Conservation (phyloP, 2,888 invertebrate species). For the Tiliacea aurago region DNA sequence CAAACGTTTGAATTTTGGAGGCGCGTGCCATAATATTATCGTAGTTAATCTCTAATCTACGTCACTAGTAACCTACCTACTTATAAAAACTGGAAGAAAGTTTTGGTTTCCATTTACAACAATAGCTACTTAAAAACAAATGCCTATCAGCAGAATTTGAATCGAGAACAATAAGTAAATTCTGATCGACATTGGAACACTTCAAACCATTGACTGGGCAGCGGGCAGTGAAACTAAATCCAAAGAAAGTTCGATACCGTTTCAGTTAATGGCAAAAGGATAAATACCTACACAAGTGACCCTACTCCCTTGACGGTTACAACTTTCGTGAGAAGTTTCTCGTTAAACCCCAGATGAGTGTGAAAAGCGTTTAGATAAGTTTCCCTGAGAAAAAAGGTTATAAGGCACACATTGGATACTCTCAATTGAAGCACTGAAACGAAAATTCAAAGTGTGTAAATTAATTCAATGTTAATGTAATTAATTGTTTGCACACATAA, state of each 20-base stretch:
- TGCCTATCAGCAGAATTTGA: constrained; percentile 4
- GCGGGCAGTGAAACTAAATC: constrained; percentile 42
- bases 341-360: constrained; percentile 46
- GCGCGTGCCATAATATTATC: too few relatives aligned
- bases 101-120: not conserved
- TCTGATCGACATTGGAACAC: constrained; percentile 22
- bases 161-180: constrained; percentile 27
- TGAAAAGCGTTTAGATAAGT: constrained; percentile 45
- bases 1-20: too few relatives aligned
- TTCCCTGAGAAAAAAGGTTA: constrained; percentile 22
- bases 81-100: too few relatives aligned
- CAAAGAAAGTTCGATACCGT: constrained; percentile 48
- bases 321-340: constrained; percentile 54
- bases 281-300: constrained; percentile 44
- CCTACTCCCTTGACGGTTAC: constrained; percentile 40
- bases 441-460: not conserved
- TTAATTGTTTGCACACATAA: not conserved
- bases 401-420: not conserved
- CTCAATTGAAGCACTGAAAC: not conserved
- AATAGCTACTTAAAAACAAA: constrained; percentile 21
- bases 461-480: not conserved
- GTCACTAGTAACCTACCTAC: too few relatives aligned
- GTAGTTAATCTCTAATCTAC: too few relatives aligned
- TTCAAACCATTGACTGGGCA: constrained; percentile 37
- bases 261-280: constrained; percentile 58